These are phyloP conservation scores for Cremastinae sp. DNA, from an alignment of 2,888 invertebrate species.

Conservation along the genomic window DNA sequence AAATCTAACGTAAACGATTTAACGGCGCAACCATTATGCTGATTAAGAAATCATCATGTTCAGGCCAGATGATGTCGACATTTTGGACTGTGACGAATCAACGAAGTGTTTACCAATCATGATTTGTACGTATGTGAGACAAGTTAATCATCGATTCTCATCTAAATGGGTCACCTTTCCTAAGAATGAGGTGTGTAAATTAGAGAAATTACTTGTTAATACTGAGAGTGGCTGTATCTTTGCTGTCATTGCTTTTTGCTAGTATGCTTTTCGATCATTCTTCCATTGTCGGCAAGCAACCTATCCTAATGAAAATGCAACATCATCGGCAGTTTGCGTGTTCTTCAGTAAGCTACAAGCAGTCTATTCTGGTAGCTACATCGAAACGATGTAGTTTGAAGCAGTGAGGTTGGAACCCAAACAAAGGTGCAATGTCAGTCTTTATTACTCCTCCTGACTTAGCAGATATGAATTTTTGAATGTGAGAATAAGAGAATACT, in stretches of 20 bases:
- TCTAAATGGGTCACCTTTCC: conserved; percentile 55
- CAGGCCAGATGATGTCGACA: background rate
- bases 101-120: conserved; percentile 34
- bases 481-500: too few species aligned
- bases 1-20: too few species aligned
- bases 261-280: too few species aligned
- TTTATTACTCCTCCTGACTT: too few species aligned
- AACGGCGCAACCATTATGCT: too few species aligned
- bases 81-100: conserved; percentile 26
- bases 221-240: conserved; percentile 26
- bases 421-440: too few species aligned
- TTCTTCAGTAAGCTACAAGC: conserved; percentile 28
- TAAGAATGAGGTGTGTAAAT: conserved; percentile 26
- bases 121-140: conserved; percentile 21
- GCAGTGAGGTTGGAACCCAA: conserved; percentile 9
- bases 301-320: conserved; percentile 66
- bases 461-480: too few species aligned
- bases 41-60: conserved; percentile 35
- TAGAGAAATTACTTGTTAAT: conserved; percentile 30
- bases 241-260: conserved; percentile 20
- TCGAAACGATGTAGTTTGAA: conserved; percentile 52
- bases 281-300: conserved; percentile 56
- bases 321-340: conserved; percentile 60
- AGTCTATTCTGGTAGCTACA: conserved; percentile 46
- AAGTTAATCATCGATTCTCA: conserved; percentile 41